A percentile compares a stretch with the other conserved stretches of the same genome.
These are phyloP conservation scores for Serrognathus titanus DNA, from an alignment of 2,888 invertebrate genomes.

Conservation along the genomic window DNA sequence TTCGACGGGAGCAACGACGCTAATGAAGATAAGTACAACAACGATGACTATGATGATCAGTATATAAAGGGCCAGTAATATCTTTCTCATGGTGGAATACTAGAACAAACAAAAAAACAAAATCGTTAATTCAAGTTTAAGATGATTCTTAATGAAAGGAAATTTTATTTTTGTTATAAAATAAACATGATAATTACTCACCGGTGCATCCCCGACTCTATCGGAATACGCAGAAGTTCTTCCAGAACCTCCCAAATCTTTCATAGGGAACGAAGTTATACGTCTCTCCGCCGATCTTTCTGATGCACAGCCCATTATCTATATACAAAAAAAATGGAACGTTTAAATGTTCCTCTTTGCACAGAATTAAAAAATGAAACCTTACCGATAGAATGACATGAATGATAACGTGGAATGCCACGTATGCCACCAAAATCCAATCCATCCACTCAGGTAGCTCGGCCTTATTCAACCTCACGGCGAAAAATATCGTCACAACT, in stretches of 20 bases:
- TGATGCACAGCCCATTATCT: slow-evolving; percentile 75
- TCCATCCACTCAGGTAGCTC: slow-evolving; percentile 83
- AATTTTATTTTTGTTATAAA: background rate
- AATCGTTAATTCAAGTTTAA: too few relatives aligned
- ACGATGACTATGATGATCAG: slow-evolving; percentile 67
- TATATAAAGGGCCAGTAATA: slow-evolving; percentile 74
- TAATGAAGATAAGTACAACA: slow-evolving; percentile 69
- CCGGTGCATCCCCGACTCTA: slow-evolving; percentile 74
- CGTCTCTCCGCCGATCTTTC: slow-evolving; percentile 70
- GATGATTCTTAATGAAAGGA: background rate
- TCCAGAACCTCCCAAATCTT: slow-evolving; percentile 68
- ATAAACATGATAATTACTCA: slow-evolving; percentile 47
- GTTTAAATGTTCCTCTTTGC: background rate
- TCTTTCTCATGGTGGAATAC: slow-evolving; percentile 75
- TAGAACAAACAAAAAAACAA: slow-evolving; percentile 48
- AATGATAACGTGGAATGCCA: slow-evolving; percentile 83
- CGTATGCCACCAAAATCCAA: slow-evolving; percentile 85
- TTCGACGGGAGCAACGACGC: slow-evolving; percentile 71
- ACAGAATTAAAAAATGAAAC: slow-evolving; percentile 18
- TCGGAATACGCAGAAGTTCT: slow-evolving; percentile 62
- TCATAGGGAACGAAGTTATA: slow-evolving; percentile 82
- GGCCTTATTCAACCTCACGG: slow-evolving; percentile 80
- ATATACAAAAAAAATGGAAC: slow-evolving; percentile 36
- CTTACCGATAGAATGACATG: slow-evolving; percentile 84
- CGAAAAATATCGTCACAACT: slow-evolving; percentile 94